Evolutionary conservation across 2,113 vertebrate species (phyloP), one percentile per base, ranked within the genome.

Genomic region (Otolemur garnettii): DNA sequence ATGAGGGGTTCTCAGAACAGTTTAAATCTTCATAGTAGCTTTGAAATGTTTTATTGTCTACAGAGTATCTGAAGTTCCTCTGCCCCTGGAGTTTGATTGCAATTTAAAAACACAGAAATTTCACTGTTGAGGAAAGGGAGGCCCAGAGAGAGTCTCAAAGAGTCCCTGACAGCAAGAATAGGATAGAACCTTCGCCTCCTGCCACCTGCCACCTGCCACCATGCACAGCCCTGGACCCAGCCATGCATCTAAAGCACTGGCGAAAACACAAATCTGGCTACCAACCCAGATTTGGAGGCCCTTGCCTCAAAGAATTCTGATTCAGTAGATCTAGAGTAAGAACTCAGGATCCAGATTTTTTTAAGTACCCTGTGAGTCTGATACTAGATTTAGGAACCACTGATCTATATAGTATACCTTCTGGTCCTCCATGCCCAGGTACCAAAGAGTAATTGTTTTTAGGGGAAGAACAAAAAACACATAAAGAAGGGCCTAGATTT

Each of bases 91-190:
- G 75, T 79, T 88, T 85, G 55, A 93, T 64, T 42, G 42, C 10
- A 87, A 24, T 38, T 83, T 86, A 86, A 91, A 95, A 93, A 77
- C 10, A 53, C 6, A 75, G 8, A 62, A n/a, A 91, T 28, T 91
- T 97, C 30, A 88, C 18, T 62, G 4, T 82, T 74, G 42, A 87
- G 50, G 26, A 45, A 92, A 64, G 13, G 72, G 45, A 96, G 18
- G 35, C 4, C 42, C 69, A 81, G 13, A 86, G 21, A 93, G 45
- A 92, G 17, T 77, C 33, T 81, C 35, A 45, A 3, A 12, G 33
- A 82, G n/a, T 42, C 18, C 30, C 4, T 55, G 33, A 72, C 64
- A 38, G 64, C 45, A 78, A 84, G 35, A 90, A 15, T 10, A 1
- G 60, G 18, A 15, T 1, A 66, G 57, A 77, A 59, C 0, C 19